Evolutionary conservation across 2,797 vertebrate species (phyloP).

Genomic region (Notoglanidium macrostoma): DNA sequence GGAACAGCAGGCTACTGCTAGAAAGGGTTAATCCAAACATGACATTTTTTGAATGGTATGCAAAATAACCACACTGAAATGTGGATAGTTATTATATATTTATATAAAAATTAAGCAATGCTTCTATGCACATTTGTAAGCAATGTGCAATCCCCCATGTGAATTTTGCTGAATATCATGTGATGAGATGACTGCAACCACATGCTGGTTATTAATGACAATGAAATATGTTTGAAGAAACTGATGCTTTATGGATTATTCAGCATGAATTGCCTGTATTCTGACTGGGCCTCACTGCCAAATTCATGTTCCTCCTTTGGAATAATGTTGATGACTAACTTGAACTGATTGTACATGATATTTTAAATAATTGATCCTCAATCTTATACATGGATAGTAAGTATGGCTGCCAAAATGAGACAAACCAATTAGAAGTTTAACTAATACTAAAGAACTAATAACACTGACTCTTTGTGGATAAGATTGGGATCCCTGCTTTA

Average conservation of each 20-base stretch:
- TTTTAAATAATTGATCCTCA: neutral
- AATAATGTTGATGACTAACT: neutral
- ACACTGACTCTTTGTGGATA: neutral
- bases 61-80: slow-evolving; percentile 2
- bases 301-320: neutral
- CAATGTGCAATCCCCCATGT: neutral
- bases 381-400: neutral
- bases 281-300: neutral
- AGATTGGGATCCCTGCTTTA: neutral
- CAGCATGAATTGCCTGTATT: neutral
- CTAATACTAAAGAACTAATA: neutral
- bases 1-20: neutral
- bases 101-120: neutral
- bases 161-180: neutral
- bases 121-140: neutral
- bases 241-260: neutral
- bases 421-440: neutral
- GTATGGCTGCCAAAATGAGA: neutral
- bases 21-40: neutral
- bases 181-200: slow-evolving; percentile 11
- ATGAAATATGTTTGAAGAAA: neutral
- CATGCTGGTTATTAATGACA: slow-evolving; percentile 1
- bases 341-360: neutral
- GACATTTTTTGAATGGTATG: neutral
- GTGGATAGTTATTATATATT: neutral